Base-by-base conservation (phyloP, 2,113 vertebrate species). In the Sisor rabdophorus region DNA sequence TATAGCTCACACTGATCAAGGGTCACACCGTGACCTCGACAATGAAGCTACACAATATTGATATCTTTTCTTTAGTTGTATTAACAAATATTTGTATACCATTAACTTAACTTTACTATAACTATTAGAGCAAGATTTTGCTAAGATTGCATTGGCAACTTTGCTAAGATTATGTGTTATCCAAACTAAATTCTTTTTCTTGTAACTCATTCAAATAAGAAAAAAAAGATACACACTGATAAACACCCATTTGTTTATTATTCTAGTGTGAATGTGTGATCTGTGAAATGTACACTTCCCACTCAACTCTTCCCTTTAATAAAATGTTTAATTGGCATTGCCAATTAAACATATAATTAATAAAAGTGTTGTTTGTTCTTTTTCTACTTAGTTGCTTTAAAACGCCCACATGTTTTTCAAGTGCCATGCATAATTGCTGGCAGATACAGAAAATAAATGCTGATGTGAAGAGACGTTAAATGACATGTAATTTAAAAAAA, bases 1-100 rank as follows among this genome's bases (percentile, higher is more conserved):
- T 10, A 52, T 3, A 1, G 47, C 47, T 30, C 65, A 30, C 24
- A 52, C 16, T 26, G 8, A 15, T 44, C 44, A 26, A 17, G 44
- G n/a, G 47, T 26, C 64, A 65, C 73, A 86, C 83, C 79, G 75
- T 82, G 85, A 83, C 88, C 86, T 86, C 86, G 76, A 70, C 71
- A 68, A 36, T 74, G 20, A 67, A 67, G 63, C 40, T 47, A 67
- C 7, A 2, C n/a, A 24, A 48, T 0, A 1, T 10, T 50, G 22
- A 11, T 13, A 15, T 67, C 7, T 9, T 3, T 8, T 3, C 22
- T 30, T 17, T 22, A 83, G 71, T 82, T 79, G 73, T 86, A 82
- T 71, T 67, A 80, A 85, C 85, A 86, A 86, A 44, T 44, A 44
- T 44, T 9, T 44, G 40, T 44, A 44, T 10, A 44, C 9, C 40